These are phyloP conservation scores for Odontomachus brunneus DNA, from an alignment of 1,140 invertebrate species.

Conservation along the genomic window DNA sequence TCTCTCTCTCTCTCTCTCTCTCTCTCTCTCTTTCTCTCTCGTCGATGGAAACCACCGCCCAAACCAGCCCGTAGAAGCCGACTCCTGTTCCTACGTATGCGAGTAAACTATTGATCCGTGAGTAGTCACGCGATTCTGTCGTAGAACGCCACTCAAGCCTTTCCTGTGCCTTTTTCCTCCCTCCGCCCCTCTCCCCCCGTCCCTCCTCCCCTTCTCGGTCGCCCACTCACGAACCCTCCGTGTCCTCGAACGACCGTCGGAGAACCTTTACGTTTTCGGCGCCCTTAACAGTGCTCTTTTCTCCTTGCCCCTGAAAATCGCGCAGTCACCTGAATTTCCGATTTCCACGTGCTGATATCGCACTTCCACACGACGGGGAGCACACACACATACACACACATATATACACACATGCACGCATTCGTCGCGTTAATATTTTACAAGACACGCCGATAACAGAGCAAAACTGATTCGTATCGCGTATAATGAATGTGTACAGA, in stretches of 20 bases:
- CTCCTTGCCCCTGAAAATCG: not conserved
- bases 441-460: not conserved
- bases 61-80: constrained; percentile 64
- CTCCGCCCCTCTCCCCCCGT: constrained; percentile 24
- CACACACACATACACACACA: no score
- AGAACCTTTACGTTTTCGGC: constrained; percentile 47
- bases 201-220: not conserved
- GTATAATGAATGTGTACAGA: not conserved
- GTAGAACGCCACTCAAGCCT: constrained; percentile 84
- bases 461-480: not conserved
- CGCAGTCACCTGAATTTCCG: not conserved
- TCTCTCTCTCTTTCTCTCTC: no score
- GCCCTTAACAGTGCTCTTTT: not conserved
- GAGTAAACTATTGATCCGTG: constrained; percentile 83
- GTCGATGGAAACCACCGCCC: constrained; percentile 57
- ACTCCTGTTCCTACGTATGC: constrained; percentile 70
- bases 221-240: constrained; percentile 2
- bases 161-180: constrained; percentile 77
- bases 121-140: constrained; percentile 85
- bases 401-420: no score
- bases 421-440: not conserved
- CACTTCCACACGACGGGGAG: not conserved
- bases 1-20: no score
- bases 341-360: not conserved
- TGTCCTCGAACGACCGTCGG: constrained; percentile 39